Evolutionary conservation across 1,140 invertebrate species (phyloP).

Genomic region (Phthorimaea operculella): DNA sequence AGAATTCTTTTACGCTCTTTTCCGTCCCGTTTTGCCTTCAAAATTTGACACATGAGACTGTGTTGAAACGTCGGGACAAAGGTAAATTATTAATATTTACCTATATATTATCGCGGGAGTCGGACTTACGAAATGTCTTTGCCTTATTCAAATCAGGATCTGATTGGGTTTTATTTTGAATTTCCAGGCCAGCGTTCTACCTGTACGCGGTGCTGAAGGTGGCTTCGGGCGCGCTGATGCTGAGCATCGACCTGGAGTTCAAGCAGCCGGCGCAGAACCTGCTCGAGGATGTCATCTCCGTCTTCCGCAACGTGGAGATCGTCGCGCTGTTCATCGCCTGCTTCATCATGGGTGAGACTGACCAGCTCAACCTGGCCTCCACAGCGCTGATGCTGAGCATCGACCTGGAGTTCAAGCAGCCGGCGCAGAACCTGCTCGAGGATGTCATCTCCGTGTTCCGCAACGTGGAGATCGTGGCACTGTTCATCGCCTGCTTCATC

Average conservation of each 20-base stretch:
- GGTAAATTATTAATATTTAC: no score
- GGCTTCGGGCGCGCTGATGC: conserved; percentile 74
- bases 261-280: conserved; percentile 80
- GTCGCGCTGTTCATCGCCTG: conserved; percentile 78
- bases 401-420: conserved; percentile 81
- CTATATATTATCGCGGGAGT: no score
- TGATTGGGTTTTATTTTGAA: neutral
- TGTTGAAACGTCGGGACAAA: no score
- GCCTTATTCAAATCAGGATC: no score
- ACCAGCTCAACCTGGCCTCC: conserved; percentile 72
- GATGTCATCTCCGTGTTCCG: no score
- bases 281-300: conserved; percentile 75
- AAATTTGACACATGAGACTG: no score
- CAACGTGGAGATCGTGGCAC: no score
- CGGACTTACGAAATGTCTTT: no score
- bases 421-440: conserved; percentile 79
- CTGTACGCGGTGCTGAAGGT: conserved; percentile 80
- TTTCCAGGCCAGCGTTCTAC: conserved; percentile 81
- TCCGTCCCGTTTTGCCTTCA: no score
- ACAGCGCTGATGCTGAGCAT: conserved; percentile 78
- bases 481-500: no score
- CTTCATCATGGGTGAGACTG: conserved; percentile 76
- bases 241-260: conserved; percentile 81
- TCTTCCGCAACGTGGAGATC: conserved; percentile 80
- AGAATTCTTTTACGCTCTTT: no score